Base-by-base conservation (phyloP, 2,797 vertebrate genomes). In the Parauchenoglanis ngamensis region DNA sequence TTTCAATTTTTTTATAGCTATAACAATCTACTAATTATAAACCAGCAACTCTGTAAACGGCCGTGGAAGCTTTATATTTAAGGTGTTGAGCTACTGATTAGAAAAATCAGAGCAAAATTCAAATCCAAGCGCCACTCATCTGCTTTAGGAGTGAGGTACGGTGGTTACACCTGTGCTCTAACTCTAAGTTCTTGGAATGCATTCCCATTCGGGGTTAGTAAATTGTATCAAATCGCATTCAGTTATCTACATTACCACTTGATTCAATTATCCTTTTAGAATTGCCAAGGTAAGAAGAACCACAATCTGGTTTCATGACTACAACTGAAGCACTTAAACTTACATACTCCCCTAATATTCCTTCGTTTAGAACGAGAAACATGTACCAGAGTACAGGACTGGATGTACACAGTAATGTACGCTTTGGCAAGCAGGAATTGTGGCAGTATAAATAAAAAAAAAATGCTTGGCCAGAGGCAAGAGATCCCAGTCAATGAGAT, bases 111-210 rank as follows among this genome's bases (percentile, higher is more conserved):
- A 35, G 6, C 7, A 70, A 70, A 46, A 73, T 46, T 44, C 70
- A 44, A 73, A 44, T 73, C 21, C 75, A 23, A 40, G 28, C 3
- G 3, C 25, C 7, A 46, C 8, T 31, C 46, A 23, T 8, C 46
- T 52, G 7, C 59, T 49, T n/a, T 28, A 57, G 40, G 15, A 67
- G 80, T 61, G 56, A 61, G 5, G 56, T 25, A 7, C 35, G 12
- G 61, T 44, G 40, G 23, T 17, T 81, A 46, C n/a, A 63, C 23
- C 59, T 65, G 40, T 46, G 54, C 52, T 77, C 7, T 52, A 23
- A 21, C 3, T 59, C n/a, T 35, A 68, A 83, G 63, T 83, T 83
- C 49, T 83, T 83, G 81, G 81, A 83, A 83, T 83, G 31, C 65
- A 25, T 54, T 70, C 81, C 65, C 65, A 68, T 83, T 70, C 35